Percentiles rank a stretch among this genome's conserved stretches.
Evolutionary conservation across 2,797 vertebrate genomes (phyloP).

Genomic region (Onychomys arenicola): DNA sequence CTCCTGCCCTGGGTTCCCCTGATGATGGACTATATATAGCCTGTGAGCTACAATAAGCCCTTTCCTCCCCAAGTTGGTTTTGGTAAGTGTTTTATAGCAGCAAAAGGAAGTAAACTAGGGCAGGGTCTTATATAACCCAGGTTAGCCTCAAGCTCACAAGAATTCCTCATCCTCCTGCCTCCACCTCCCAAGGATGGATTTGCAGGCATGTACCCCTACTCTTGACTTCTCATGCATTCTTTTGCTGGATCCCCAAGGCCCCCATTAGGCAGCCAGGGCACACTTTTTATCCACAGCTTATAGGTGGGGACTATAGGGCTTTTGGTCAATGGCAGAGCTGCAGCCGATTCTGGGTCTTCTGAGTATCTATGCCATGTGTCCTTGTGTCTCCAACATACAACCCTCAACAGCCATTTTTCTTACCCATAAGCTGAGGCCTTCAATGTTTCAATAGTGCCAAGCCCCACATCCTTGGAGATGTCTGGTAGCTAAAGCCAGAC

Average conservation of each 20-base stretch:
- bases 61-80: background rate
- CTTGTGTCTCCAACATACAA: fast-evolving
- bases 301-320: fast-evolving
- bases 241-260: background rate
- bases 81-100: background rate
- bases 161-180: background rate
- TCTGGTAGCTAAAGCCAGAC: background rate
- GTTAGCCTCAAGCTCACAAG: background rate
- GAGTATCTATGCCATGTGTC: background rate
- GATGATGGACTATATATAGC: background rate
- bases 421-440: background rate
- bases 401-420: background rate
- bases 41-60: background rate
- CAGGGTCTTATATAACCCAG: background rate
- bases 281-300: background rate
- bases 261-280: background rate
- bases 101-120: background rate
- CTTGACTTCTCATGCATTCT: background rate
- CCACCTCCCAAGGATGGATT: background rate
- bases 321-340: background rate
- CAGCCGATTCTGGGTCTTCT: background rate
- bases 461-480: background rate
- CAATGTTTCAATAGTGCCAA: background rate
- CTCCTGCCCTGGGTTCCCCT: background rate
- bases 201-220: no score